Evolutionary conservation across 2,888 invertebrate genomes (phyloP), one percentile per base, ranked within the genome.

Genomic region (Actias luna): DNA sequence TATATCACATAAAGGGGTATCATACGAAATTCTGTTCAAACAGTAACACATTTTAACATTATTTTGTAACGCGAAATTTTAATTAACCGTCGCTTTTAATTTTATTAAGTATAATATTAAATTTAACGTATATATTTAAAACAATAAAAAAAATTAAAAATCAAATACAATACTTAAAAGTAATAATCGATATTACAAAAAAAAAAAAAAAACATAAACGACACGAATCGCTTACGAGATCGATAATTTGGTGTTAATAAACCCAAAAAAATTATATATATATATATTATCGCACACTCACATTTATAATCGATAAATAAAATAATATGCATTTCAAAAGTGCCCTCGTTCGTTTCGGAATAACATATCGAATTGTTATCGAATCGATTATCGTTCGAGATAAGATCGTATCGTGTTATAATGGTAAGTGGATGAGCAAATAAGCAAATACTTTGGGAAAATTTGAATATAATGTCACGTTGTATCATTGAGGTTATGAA

Each of bases 341-440:
- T 55, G 22, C 14, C 16, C 12, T 16, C n/a, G 22, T 22, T 29
- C 29, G 12, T 16, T 29, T 29, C n/a, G 29, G 2, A 27, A 14
- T 55, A 55, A 55, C 55, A 29, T 7, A 29, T 55, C 29, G 22
- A 27, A 29, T 29, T 29, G 29, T 55, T 55, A n/a, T n/a, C 16
- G n/a, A 55, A 55, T 29, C 29, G 55, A 55, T 55, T 16, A 16
- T 7, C 29, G 14, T n/a, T 1, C 55, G 29, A 55, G 55, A 55
- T 55, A 29, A 55, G 29, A 55, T 29, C 29, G 16, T 55, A 29
- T 55, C 55, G 29, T 12, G 52, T 27, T 27, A 8, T 55, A n/a
- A 55, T 29, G 29, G 5, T 55, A 55, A 55, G 55, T 55, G 27
- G 27, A 29, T 55, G 29, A 55, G 55, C 55, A 12, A 50, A 55